Base-by-base conservation (phyloP, 2,797 vertebrate species). In the Neosilurus mollespiculum region DNA sequence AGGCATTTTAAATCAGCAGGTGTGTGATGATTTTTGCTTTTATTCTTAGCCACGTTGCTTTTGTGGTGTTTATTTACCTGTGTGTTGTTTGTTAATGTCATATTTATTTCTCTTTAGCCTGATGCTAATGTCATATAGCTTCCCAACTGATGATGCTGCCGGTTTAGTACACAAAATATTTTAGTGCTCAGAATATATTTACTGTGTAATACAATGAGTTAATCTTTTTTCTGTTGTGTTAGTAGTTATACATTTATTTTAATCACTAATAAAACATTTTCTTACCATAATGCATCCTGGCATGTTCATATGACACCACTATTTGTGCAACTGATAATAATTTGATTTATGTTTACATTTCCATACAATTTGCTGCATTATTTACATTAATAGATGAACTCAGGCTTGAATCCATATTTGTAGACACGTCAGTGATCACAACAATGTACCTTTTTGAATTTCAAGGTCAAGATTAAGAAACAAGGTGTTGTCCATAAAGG, bases 1-100 rank as follows among this genome's bases (percentile, higher is more conserved):
- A 92, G 92, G 65, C 83, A 89, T 3, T 85, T 95, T 81, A 67
- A 83, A 30, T 92, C 90, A 7, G 88, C 93, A 90, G 94, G 95
- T 95, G 90, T 43, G 73, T 4, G 0, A 16, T 49, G 4, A 9
- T 30, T 10, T 20, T 4, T 30, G 4, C 37, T 1, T 62, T 76
- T 11, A 9, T 37, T 78, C 3, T 7, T 70, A 24, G 22, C 9
- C 9, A 7, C n/a, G 10, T 30, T 61, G 62, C 10, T 30, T 10
- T 58, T n/a, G 9, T 67, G 34, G 1, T 9, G 9, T 37, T 61
- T 22, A n/a, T 4, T 51, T 4, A 54, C 0, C 1, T 65, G 10
- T 54, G 15, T 37, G 8, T 69, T 75, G 49, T 65, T 9, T 64
- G n/a, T 20, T 14, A 30, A 20, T 51, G 34, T 12, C 5, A 5